Evolutionary conservation across 2,113 vertebrate species (phyloP).

Genomic region (Lamprologus tigripictilis): DNA sequence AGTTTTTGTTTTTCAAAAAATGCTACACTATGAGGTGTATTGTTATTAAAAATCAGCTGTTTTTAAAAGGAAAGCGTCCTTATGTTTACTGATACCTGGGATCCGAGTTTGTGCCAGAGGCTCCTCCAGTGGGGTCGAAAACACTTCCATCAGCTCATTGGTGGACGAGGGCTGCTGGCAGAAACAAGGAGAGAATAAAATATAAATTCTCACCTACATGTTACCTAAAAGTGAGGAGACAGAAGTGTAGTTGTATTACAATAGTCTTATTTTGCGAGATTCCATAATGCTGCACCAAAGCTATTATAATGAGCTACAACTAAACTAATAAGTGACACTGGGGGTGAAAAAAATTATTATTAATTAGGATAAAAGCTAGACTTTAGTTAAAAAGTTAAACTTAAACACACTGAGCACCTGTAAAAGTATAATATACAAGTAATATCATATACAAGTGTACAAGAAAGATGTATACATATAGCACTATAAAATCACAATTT

Average conservation of each 20-base stretch:
- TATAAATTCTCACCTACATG: background rate
- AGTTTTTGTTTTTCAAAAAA: background rate
- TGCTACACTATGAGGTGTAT: background rate
- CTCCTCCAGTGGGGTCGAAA: background rate
- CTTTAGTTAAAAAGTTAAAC: background rate
- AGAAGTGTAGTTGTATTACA: background rate
- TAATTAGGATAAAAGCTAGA: background rate
- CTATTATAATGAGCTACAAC: background rate
- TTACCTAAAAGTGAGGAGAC: background rate
- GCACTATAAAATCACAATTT: background rate
- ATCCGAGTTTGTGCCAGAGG: background rate
- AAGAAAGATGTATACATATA: background rate
- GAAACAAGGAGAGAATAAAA: background rate
- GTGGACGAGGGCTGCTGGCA: constrained; percentile 2
- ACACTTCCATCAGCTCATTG: constrained; percentile 46
- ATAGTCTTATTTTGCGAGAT: background rate
- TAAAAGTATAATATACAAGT: background rate
- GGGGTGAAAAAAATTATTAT: background rate
- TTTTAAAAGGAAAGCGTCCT: background rate
- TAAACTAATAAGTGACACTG: background rate
- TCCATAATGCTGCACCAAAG: background rate
- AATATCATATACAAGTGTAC: background rate
- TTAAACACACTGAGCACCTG: background rate
- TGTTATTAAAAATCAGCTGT: background rate
- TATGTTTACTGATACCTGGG: background rate